phyloP scores from a whole-genome alignment of 2,797 vertebrate species.

The Pantherophis vulpinus region DNA sequence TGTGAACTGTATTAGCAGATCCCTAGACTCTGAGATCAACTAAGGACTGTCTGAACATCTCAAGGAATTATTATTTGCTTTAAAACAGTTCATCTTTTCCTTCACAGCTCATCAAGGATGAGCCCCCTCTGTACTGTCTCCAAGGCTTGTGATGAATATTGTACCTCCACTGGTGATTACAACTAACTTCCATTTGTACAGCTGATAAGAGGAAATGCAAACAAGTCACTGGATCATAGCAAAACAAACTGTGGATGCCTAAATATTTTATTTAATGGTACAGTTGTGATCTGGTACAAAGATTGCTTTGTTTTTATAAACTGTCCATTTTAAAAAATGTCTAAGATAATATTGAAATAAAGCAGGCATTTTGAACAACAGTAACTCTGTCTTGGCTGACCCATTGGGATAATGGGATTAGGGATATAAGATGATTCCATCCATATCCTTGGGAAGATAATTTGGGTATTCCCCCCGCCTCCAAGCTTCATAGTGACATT shows the following conservation, averaged over 20 bases:
- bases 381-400: neutral
- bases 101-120: conserved; percentile 69
- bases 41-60: conserved; percentile 63
- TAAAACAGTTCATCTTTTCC: conserved; percentile 70
- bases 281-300: conserved; percentile 56
- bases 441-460: neutral
- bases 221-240: conserved; percentile 59
- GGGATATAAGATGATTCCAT: neutral
- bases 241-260: conserved; percentile 54
- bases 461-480: neutral
- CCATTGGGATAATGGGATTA: neutral
- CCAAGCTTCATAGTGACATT: neutral
- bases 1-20: conserved; percentile 36
- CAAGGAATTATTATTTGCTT: conserved; percentile 64
- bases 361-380: conserved; percentile 19
- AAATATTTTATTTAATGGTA: conserved; percentile 66
- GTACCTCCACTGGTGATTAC: conserved; percentile 43
- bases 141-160: conserved; percentile 61
- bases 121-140: conserved; percentile 59
- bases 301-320: conserved; percentile 51
- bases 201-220: conserved; percentile 68
- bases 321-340: conserved; percentile 20
- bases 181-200: conserved; percentile 61
- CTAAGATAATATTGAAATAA: conserved; percentile 13
- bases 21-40: conserved; percentile 55